A percentile compares a stretch with the other conserved stretches of the same genome.
Evolutionary conservation across 2,888 invertebrate genomes (phyloP).

Genomic region (Drosophila kanekoi): DNA sequence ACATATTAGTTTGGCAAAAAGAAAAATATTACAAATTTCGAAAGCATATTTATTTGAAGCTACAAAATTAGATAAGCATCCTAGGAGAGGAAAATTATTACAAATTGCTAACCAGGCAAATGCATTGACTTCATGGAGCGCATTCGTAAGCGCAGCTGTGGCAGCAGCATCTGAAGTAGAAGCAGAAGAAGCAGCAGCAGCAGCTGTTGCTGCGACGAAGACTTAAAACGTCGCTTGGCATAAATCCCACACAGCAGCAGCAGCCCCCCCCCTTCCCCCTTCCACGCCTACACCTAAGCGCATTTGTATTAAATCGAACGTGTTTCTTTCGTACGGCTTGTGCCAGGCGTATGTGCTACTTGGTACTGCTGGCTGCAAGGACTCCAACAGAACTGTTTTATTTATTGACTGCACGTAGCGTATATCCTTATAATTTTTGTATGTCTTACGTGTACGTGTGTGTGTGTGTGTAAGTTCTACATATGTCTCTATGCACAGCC

Average conservation of each 20-base stretch:
- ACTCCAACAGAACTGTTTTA: conserved; percentile 73
- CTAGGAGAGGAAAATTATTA: conserved; percentile 41
- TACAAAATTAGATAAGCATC: conserved; percentile 48
- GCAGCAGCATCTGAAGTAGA: conserved; percentile 37
- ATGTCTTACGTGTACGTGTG: conserved; percentile 43
- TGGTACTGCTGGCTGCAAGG: conserved; percentile 40
- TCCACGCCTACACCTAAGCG: conserved; percentile 50
- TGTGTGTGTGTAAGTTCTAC: conserved; percentile 46
- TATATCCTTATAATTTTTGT: conserved; percentile 81
- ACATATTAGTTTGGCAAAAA: not conserved
- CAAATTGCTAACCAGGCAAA: conserved; percentile 66
- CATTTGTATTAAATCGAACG: conserved; percentile 79
- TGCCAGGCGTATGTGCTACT: conserved; percentile 35
- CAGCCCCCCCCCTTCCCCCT: not conserved
- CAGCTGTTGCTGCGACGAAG: conserved; percentile 72
- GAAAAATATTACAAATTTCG: conserved; percentile 1
- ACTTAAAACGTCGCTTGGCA: conserved; percentile 69
- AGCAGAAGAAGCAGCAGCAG: conserved; percentile 44
- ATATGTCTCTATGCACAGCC: conserved; percentile 57
- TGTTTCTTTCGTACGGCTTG: conserved; percentile 60
- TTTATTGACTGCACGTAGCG: conserved; percentile 79
- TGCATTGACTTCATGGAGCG: conserved; percentile 63
- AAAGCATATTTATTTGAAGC: conserved; percentile 38
- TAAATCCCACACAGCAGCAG: conserved; percentile 56
- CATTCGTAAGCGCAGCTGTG: conserved; percentile 71